Evolutionary conservation across 2,113 vertebrate species (phyloP), one percentile per base, ranked within the genome.

Genomic region (Psittacus erithacus): DNA sequence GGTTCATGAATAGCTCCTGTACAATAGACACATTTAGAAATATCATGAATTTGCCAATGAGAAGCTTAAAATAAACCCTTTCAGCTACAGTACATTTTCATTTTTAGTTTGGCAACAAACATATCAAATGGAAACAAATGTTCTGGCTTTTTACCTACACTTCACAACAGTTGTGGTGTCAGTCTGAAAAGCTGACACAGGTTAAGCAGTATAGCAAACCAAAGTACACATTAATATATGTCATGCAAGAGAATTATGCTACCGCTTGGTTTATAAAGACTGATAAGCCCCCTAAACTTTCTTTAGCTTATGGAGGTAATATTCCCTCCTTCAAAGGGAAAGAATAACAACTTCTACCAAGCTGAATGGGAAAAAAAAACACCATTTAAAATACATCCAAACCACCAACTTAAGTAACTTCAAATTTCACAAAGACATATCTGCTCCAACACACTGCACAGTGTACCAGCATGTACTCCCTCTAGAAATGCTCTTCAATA

Each of bases 181-280:
- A 81, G 17, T 43, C 29, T 43, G 41, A 83, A 85, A 86, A 77
- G 25, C 41, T 44, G 60, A 49, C 4, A 73, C 35, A 85, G 14
- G 11, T 35, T 57, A 60, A 90, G 23, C 31, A 67, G 43, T 43
- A 33, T 0, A 81, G n/a, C 47, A 89, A 88, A 49, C 38, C 27
- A n/a, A 59, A 59, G 27, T 5, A 47, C 7, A 20, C 28, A 67
- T 20, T 16, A 17, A 27, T 13, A 38, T 20, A 16, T 5, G 33
- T 90, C 69, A 74, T 46, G 81, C 74, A 90, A 79, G 25, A 95
- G 69, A 95, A 92, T 79, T 71, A 85, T 18, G 86, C 47, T 93
- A 75, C 60, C 55, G 71, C 49, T 71, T 78, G 22, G 57, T n/a
- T 64, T 77, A 75, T 55, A 50, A 22, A 92, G 73, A 71, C 53